Evolutionary conservation across 2,888 invertebrate genomes (phyloP).

Genomic region (Mamestra brassicae): DNA sequence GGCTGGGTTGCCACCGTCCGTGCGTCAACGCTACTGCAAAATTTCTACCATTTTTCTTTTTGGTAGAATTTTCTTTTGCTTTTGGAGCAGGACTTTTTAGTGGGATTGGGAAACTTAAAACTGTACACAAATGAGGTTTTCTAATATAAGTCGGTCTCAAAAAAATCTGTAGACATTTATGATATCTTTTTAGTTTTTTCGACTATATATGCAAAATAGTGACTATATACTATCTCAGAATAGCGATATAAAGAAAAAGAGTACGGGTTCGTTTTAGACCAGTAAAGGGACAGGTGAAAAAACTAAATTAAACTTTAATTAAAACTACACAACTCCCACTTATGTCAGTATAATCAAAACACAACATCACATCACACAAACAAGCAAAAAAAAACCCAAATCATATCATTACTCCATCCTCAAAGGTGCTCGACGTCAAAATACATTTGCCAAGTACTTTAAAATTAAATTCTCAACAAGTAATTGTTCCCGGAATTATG

Average conservation of each 20-base stretch:
- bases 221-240: too few relatives aligned
- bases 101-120: background rate
- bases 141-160: background rate
- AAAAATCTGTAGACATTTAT: background rate
- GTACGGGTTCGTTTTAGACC: background rate
- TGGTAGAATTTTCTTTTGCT: conserved; percentile 19
- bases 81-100: background rate
- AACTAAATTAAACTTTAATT: background rate
- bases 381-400: conserved; percentile 40
- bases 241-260: too few relatives aligned
- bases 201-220: background rate
- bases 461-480: conserved; percentile 78
- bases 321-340: background rate
- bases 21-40: conserved; percentile 51
- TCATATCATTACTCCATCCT: conserved; percentile 54
- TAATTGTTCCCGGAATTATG: conserved; percentile 79
- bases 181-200: background rate
- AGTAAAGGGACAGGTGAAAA: background rate
- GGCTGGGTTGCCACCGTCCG: conserved; percentile 73
- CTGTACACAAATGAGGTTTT: background rate
- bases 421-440: conserved; percentile 63
- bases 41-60: conserved; percentile 45
- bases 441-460: conserved; percentile 72
- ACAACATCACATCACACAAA: conserved; percentile 6
- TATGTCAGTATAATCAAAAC: background rate